Evolutionary conservation across 2,888 invertebrate genomes (phyloP), one percentile per base, ranked within the genome.

Genomic region (Pyrrhosoma nymphula): DNA sequence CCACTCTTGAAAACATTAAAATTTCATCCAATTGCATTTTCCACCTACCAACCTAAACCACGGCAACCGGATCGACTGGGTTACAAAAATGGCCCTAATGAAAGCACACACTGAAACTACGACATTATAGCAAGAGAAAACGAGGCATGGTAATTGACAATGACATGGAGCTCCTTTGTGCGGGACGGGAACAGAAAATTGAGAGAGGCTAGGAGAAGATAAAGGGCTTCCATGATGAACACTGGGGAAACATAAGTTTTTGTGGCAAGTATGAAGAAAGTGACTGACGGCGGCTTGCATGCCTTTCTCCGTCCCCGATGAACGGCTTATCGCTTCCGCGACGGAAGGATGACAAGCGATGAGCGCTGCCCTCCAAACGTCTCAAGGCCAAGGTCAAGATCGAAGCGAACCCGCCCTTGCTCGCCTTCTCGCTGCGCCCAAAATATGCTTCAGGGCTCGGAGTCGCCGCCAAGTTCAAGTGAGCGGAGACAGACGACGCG

Each of bases 371-470:
- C 89, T 56, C 56, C 89, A 55, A 55, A 35, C 55, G 20, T n/a
- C n/a, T 89, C 89, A 89, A 47, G 47, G 89, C 56, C 89, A 82
- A 82, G 82, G 82, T 35, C 82, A 82, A 35, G 82, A 82, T 82
- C 82, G 82, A 82, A 82, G 82, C 35, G 82, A 35, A 35, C 82
- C 82, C 10, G 16, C 35, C 82, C 35, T 4, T n/a, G 47, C 47
- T 60, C 60, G 10, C 20, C 12, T 60, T 60, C 60, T 69, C 69
- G 69, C n/a, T 69, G 10, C 23, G 20, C 26, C 82, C 82, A 82
- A 82, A 82, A 35, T 35, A 12, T 82, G 47, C 82, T 16, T 82
- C 0, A 30, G 82, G 82, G 30, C 82, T 35, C 82, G 12, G 35
- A 69, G n/a, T 69, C n/a, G n/a, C 2, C n/a, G n/a, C 2, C 10